Percentiles rank a stretch among this genome's conserved stretches.
phyloP scores from a whole-genome alignment of 2,888 invertebrate species.

The Maniola hyperantus region DNA sequence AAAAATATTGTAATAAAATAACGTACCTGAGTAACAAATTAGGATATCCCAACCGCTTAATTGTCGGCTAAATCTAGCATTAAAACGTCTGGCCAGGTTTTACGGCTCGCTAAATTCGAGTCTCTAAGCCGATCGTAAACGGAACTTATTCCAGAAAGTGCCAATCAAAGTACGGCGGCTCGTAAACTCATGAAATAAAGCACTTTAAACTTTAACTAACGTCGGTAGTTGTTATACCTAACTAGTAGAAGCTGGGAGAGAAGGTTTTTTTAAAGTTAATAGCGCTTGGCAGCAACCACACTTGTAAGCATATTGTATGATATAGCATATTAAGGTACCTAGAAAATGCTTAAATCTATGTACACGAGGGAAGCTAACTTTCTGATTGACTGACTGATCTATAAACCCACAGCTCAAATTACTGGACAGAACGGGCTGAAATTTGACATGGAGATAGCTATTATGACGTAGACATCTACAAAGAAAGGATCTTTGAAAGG shows the following conservation, averaged over 20 bases:
- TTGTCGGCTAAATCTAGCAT: constrained; percentile 39
- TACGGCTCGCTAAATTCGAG: constrained; percentile 44
- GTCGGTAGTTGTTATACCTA: constrained; percentile 33
- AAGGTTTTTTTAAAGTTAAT: background rate
- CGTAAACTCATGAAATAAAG: constrained; percentile 51
- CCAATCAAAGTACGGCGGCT: constrained; percentile 54
- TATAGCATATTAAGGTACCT: no score
- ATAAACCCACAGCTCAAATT: no score
- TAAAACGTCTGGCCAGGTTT: constrained; percentile 43
- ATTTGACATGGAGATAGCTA: no score
- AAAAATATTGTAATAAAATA: constrained; percentile 10
- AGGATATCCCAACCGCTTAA: constrained; percentile 42
- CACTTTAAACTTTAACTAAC: constrained; percentile 61
- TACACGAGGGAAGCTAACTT: no score
- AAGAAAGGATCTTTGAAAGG: no score
- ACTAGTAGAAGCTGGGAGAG: background rate
- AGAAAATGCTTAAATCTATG: no score
- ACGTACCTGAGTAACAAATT: constrained; percentile 11
- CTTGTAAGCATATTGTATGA: no score
- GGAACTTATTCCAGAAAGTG: constrained; percentile 50
- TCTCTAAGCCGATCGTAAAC: constrained; percentile 49
- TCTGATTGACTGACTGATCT: no score
- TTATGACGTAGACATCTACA: no score
- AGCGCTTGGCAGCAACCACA: no score
- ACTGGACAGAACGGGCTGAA: no score